A percentile compares a stretch with the other conserved stretches of the same genome.
Conservation (phyloP, 2,888 invertebrate genomes). For the Nemotelus pantherinus region DNA sequence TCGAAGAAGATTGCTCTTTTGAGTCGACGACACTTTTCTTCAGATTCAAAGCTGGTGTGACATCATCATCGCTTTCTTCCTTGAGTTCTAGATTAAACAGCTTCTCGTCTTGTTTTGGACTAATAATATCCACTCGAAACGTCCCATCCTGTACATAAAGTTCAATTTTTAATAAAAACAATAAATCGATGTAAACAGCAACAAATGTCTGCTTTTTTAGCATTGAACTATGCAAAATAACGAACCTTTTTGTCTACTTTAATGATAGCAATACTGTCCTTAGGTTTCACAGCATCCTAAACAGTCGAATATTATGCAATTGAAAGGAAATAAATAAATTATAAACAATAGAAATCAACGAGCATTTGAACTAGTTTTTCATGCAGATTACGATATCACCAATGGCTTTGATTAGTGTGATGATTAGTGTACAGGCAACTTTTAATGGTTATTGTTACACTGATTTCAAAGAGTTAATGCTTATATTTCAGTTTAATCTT, state of each 20-base stretch:
- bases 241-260: conserved; percentile 67
- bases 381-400: too few relatives aligned
- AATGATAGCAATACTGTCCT: conserved; percentile 68
- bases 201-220: conserved; percentile 33
- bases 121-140: conserved; percentile 52
- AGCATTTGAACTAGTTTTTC: too few relatives aligned
- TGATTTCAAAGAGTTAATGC: too few relatives aligned
- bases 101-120: conserved; percentile 44
- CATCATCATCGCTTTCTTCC: conserved; percentile 1
- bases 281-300: conserved; percentile 64
- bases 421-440: too few relatives aligned
- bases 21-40: background rate
- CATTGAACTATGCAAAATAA: conserved; percentile 31
- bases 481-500: too few relatives aligned
- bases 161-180: background rate
- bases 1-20: background rate
- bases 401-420: too few relatives aligned
- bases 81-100: conserved; percentile 33
- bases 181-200: conserved; percentile 20
- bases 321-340: conserved; percentile 45
- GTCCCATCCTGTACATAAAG: conserved; percentile 52
- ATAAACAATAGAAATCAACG: conserved; percentile 20
- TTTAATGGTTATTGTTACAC: too few relatives aligned
- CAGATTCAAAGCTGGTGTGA: conserved; percentile 7
- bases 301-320: conserved; percentile 54